A percentile compares a stretch with the other conserved stretches of the same genome.
These are phyloP conservation scores for Catharus fuscescens DNA, from an alignment of 2,113 vertebrate genomes.

Conservation along the genomic window DNA sequence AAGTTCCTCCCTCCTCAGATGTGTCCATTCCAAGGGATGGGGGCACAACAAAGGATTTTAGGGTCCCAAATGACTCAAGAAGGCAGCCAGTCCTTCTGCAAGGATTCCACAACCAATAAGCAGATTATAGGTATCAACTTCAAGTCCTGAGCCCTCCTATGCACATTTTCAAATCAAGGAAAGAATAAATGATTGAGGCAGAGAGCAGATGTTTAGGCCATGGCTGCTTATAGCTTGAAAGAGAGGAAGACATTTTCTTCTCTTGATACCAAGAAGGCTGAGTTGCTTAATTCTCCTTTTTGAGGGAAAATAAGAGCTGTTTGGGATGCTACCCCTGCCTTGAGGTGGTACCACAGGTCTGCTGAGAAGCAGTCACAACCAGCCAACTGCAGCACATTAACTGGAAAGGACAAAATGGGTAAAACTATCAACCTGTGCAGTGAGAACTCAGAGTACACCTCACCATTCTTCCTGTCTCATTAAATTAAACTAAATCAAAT, in stretches of 20 bases:
- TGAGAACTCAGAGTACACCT: background rate
- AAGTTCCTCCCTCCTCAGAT: background rate
- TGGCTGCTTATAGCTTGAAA: background rate
- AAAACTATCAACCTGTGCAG: background rate
- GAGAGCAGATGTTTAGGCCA: background rate
- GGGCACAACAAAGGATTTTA: background rate
- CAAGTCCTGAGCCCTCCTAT: background rate
- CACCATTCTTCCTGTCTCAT: background rate
- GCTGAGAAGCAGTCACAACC: background rate
- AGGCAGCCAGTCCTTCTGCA: background rate
- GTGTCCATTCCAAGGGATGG: background rate
- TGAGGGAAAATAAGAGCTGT: background rate
- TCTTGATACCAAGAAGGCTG: background rate
- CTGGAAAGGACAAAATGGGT: background rate
- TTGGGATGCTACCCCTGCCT: background rate
- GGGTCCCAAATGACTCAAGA: background rate
- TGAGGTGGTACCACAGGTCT: background rate
- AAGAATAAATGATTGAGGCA: background rate
- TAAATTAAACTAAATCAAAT: slow-evolving; percentile 34
- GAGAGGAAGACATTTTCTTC: background rate
- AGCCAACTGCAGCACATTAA: background rate
- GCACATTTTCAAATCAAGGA: background rate
- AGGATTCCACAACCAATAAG: background rate
- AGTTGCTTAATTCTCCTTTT: background rate
- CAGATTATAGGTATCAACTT: background rate